A percentile compares a stretch with the other conserved stretches of the same genome.
Conservation (phyloP, 1,140 invertebrate genomes). For the Himalopsyche phryganea region DNA sequence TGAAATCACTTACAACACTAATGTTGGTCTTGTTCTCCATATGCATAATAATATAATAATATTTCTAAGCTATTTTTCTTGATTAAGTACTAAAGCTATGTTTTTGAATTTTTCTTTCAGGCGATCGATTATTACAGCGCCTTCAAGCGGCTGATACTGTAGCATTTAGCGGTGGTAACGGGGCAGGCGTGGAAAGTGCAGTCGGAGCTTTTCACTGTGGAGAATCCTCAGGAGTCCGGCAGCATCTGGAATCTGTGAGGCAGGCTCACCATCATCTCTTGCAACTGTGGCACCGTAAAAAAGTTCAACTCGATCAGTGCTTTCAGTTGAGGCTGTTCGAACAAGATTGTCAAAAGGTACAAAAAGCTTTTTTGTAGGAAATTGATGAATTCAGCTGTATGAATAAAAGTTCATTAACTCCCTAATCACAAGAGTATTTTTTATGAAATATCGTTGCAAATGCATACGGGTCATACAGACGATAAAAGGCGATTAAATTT, state of each 20-base stretch:
- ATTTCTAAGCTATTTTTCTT: too few relatives aligned
- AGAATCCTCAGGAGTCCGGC: conserved; percentile 42
- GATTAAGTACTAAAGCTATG: too few relatives aligned
- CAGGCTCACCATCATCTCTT: conserved; percentile 85
- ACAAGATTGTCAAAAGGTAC: conserved; percentile 95
- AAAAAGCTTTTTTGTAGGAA: too few relatives aligned
- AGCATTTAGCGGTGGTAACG: conserved; percentile 48
- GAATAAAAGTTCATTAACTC: too few relatives aligned
- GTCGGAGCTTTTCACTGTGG: conserved; percentile 49
- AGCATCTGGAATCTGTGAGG: conserved; percentile 55
- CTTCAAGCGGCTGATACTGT: conserved; percentile 46
- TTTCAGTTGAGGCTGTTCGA: conserved; percentile 93
- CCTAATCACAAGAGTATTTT: too few relatives aligned
- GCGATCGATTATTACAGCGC: conserved; percentile 53
- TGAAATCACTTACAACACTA: too few relatives aligned
- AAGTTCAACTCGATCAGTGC: conserved; percentile 90
- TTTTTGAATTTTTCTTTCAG: conserved; percentile 40
- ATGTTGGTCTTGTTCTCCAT: too few relatives aligned
- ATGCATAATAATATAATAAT: too few relatives aligned
- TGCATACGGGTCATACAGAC: too few relatives aligned
- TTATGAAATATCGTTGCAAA: too few relatives aligned
- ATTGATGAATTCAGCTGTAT: too few relatives aligned
- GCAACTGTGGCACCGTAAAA: conserved; percentile 91
- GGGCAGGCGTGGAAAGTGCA: conserved; percentile 44
- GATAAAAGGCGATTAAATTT: too few relatives aligned